Evolutionary conservation across 2,888 invertebrate species (phyloP).

Genomic region (Laspeyria flexula): DNA sequence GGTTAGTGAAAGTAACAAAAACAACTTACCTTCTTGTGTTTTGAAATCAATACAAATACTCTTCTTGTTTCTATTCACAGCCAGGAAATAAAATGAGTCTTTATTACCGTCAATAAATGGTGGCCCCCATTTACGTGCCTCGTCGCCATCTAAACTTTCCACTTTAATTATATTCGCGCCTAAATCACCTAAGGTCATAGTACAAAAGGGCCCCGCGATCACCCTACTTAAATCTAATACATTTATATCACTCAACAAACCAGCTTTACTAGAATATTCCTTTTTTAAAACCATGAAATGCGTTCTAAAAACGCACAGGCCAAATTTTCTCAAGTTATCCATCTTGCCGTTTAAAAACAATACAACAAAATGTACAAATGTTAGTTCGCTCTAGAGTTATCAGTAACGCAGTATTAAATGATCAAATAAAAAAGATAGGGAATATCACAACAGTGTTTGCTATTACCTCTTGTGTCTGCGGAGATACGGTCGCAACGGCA

Average conservation of each 20-base stretch:
- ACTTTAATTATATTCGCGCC: conserved; percentile 98
- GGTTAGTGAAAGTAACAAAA: neutral
- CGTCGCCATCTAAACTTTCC: conserved; percentile 94
- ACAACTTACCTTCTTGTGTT: conserved; percentile 85
- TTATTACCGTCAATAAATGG: conserved; percentile 90
- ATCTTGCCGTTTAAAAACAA: conserved; percentile 43
- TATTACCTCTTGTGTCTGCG: conserved; percentile 74
- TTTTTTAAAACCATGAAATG: conserved; percentile 37
- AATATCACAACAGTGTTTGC: conserved; percentile 32
- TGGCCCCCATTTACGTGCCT: conserved; percentile 97
- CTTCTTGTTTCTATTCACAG: conserved; percentile 97
- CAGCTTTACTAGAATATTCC: conserved; percentile 62
- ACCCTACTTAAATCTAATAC: conserved; percentile 94
- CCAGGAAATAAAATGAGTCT: conserved; percentile 93
- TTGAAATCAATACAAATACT: conserved; percentile 96
- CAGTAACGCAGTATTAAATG: conserved; percentile 47
- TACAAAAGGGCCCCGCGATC: conserved; percentile 97
- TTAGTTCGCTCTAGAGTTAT: conserved; percentile 21
- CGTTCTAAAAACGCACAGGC: conserved; percentile 38
- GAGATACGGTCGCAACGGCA: conserved; percentile 72
- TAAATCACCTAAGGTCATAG: conserved; percentile 96
- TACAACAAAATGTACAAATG: conserved; percentile 19
- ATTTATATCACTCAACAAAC: conserved; percentile 89
- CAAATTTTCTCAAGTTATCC: conserved; percentile 44
- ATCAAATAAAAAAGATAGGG: conserved; percentile 69